phyloP scores from a whole-genome alignment of 2,888 invertebrate species.

The Drosophila tripunctata region DNA sequence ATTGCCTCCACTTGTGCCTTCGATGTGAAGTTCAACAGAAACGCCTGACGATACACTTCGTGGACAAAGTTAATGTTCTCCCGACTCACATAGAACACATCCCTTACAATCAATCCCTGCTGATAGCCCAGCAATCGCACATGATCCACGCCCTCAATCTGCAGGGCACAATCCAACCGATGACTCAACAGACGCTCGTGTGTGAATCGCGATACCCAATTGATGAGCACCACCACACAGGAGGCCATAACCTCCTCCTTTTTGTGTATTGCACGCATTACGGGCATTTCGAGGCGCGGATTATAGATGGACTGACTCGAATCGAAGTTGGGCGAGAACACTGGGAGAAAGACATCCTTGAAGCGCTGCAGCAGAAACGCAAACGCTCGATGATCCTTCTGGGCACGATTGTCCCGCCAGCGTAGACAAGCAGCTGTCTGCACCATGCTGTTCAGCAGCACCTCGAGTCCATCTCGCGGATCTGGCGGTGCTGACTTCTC shows the following conservation, averaged over 20 bases:
- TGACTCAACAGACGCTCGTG: constrained; percentile 87
- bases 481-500: constrained; percentile 94
- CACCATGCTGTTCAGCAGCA: constrained; percentile 95
- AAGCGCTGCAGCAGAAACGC: constrained; percentile 96
- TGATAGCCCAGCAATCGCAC: constrained; percentile 81
- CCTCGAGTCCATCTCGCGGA: constrained; percentile 94
- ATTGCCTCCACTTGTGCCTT: constrained; percentile 93
- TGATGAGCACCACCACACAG: constrained; percentile 93
- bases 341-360: constrained; percentile 94
- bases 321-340: constrained; percentile 95
- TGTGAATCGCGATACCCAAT: constrained; percentile 94
- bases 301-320: constrained; percentile 91
- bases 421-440: constrained; percentile 94
- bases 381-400: constrained; percentile 93
- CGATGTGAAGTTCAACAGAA: constrained; percentile 91
- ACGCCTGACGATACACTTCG: constrained; percentile 96
- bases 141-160: constrained; percentile 82
- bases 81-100: constrained; percentile 93
- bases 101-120: constrained; percentile 89
- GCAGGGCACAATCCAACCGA: constrained; percentile 80
- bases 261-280: constrained; percentile 86
- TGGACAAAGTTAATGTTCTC: constrained; percentile 98
- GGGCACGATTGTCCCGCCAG: constrained; percentile 93
- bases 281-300: constrained; percentile 92
- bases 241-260: constrained; percentile 87